Base-by-base conservation (phyloP, 2,888 invertebrate genomes). In the Drosophila fungiperda region DNA sequence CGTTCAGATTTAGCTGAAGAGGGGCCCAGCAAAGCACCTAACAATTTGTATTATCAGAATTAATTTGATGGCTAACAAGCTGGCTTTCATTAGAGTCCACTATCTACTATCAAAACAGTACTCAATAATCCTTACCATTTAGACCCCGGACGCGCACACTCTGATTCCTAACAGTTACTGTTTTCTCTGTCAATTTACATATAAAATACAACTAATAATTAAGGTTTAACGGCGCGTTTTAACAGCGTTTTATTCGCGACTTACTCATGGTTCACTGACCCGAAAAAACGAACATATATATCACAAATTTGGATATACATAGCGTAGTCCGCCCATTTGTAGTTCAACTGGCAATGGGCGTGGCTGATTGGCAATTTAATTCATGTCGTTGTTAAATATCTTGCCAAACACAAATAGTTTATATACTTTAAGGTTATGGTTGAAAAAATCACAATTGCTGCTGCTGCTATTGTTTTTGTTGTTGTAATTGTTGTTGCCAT, bases 211-310 rank as follows among this genome's bases (percentile, higher is more conserved):
- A 63, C 59, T 48, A 57, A 58, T 72, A 80, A 78, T 80, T 80
- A 80, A 69, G 11, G 54, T 58, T 82, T 76, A 85, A 83, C 69
- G 78, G 72, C 69, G 80, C 78, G 83, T 55, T 71, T 87, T 72
- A 78, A 65, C 38, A 57, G 55, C 62, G 70, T 65, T 82, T 85
- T 76, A 85, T 63, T 69, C 70, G 69, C 68, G 63, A 73, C 76
- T 84, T 72, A 72, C 62, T 58, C 57, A 55, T 60, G 58, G 54
- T 66, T 76, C 57, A 42, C 45, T 57, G 68, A 66, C 59, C 65
- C 57, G 35, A 36, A 53, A 64, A 60, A 9, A 67, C 60, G 29
- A 58, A 17, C 49, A 48, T 48, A 38, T 38, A 38, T 38, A 38
- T 38, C 17, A 17, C 17, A 38, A 45, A 15, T 45, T 45, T 8